A percentile compares a stretch with the other conserved stretches of the same genome.
Evolutionary conservation across 2,888 invertebrate species (phyloP).

Genomic region (Calliopum simillimum): DNA sequence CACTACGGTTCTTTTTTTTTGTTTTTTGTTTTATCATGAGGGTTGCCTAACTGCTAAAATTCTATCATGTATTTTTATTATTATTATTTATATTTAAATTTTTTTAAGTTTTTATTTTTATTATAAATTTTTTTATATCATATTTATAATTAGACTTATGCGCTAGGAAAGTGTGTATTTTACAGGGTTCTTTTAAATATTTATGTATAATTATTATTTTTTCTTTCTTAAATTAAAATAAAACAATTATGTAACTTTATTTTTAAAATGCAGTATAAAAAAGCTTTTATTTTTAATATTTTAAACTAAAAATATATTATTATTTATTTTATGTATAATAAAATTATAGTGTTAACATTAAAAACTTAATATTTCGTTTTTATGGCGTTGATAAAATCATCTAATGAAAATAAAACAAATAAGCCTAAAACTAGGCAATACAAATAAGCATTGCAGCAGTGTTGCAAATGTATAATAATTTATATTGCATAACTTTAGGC

Average conservation of each 20-base stretch:
- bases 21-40: too few relatives aligned
- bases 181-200: slow-evolving; percentile 50
- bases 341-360: too few relatives aligned
- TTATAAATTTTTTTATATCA: slow-evolving; percentile 44
- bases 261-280: slow-evolving; percentile 3
- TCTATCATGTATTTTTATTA: slow-evolving; percentile 39
- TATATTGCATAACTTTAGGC: too few relatives aligned
- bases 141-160: slow-evolving; percentile 41
- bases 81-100: slow-evolving; percentile 44
- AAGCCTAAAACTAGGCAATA: too few relatives aligned
- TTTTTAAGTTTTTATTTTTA: slow-evolving; percentile 26
- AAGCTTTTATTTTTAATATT: slow-evolving; percentile 13
- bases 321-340: background rate
- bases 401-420: too few relatives aligned
- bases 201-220: too few relatives aligned
- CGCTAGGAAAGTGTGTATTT: slow-evolving; percentile 50
- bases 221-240: slow-evolving; percentile 3
- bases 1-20: slow-evolving; percentile 44
- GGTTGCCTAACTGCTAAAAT: slow-evolving; percentile 26
- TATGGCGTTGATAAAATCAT: too few relatives aligned
- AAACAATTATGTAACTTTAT: background rate
- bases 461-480: too few relatives aligned
- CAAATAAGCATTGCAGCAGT: too few relatives aligned
- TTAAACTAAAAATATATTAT: slow-evolving; percentile 1
- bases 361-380: too few relatives aligned